These are phyloP conservation scores for Toxotes lorentzi DNA, from an alignment of 2,797 vertebrate genomes.

Conservation along the genomic window DNA sequence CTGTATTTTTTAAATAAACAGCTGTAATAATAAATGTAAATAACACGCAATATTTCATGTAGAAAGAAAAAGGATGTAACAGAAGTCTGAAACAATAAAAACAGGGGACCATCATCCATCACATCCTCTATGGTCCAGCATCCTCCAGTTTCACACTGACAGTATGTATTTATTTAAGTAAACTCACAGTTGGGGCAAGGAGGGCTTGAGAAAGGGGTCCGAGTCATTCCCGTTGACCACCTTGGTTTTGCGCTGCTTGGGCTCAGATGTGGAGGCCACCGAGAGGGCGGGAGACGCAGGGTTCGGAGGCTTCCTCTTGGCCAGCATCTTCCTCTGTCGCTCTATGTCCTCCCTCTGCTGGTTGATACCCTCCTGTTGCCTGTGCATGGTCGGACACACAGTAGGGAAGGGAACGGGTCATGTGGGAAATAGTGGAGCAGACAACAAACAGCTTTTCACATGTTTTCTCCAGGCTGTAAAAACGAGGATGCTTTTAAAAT, in stretches of 20 bases:
- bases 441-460: conserved; percentile 4
- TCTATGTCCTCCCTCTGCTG: conserved; percentile 99
- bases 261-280: conserved; percentile 93
- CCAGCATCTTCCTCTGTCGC: conserved; percentile 97
- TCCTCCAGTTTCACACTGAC: neutral
- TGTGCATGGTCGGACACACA: conserved; percentile 58
- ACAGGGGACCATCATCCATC: neutral
- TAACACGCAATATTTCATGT: neutral
- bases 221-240: conserved; percentile 98
- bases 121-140: conserved; percentile 7
- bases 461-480: conserved; percentile 5
- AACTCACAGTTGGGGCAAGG: conserved; percentile 94
- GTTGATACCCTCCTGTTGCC: conserved; percentile 99
- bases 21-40: neutral
- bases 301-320: conserved; percentile 97
- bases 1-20: neutral
- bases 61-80: neutral
- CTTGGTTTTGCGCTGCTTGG: conserved; percentile 98
- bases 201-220: conserved; percentile 97
- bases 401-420: neutral
- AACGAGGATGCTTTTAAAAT: neutral
- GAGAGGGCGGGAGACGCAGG: conserved; percentile 91
- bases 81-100: neutral
- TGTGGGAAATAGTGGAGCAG: neutral
- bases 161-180: neutral